Percentiles rank a stretch among this genome's conserved stretches.
phyloP scores from a whole-genome alignment of 2,113 vertebrate genomes.

The Chauna torquata region DNA sequence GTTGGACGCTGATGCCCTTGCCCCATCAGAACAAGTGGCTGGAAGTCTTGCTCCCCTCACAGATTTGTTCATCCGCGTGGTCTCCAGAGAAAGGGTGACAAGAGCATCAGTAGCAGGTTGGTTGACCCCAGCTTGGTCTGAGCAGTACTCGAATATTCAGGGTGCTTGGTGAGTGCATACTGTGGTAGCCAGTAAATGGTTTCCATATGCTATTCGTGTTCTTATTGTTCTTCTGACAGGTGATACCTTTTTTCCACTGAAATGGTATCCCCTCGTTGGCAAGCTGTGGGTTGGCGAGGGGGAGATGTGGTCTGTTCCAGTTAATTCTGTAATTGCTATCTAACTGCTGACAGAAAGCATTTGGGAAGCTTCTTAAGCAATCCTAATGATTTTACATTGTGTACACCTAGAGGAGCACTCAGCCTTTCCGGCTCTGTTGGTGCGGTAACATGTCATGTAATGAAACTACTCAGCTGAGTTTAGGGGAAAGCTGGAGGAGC shows the following conservation, averaged over 20 bases:
- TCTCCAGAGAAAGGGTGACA: not conserved
- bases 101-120: not conserved
- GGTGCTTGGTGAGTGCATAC: not conserved
- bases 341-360: conserved; percentile 40
- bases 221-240: not conserved
- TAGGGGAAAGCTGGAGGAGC: not conserved
- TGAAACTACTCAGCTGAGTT: not conserved
- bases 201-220: conserved; percentile 30
- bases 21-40: not conserved
- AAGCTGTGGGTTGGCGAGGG: not conserved
- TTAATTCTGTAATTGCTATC: conserved; percentile 49
- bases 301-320: not conserved
- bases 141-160: not conserved
- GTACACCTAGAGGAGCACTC: conserved; percentile 11
- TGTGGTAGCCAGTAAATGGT: not conserved
- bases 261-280: not conserved
- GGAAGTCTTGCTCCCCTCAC: not conserved
- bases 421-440: conserved; percentile 12
- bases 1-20: not conserved
- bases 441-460: conserved; percentile 5
- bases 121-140: not conserved
- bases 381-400: conserved; percentile 8
- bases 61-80: not conserved
- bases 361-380: conserved; percentile 21
- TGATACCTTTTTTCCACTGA: conserved; percentile 19